Conservation (phyloP, 2,888 invertebrate genomes). For the Aphodius sticticus region DNA sequence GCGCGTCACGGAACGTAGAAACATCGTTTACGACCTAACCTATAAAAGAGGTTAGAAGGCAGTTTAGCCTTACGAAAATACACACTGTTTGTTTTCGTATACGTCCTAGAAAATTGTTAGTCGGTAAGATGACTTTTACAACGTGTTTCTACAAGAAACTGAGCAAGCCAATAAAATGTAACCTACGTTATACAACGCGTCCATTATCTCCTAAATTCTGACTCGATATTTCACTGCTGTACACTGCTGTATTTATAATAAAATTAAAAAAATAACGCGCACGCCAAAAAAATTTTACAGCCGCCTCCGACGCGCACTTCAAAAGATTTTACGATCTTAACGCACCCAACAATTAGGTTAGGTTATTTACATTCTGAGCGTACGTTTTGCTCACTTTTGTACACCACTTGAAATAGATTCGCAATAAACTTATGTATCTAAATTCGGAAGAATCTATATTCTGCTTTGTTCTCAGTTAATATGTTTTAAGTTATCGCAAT, state of each 20-base stretch:
- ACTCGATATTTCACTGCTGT: background rate
- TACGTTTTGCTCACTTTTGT: background rate
- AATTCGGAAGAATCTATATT: no score
- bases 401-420: background rate
- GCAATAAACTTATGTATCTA: background rate
- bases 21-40: background rate
- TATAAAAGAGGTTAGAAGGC: background rate
- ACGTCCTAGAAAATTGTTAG: no score
- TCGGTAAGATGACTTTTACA: no score
- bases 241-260: background rate
- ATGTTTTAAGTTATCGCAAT: no score
- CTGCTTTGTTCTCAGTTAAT: no score
- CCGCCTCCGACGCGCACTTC: background rate
- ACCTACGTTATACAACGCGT: background rate
- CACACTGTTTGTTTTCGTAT: no score
- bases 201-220: background rate
- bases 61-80: no score
- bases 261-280: background rate
- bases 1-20: background rate
- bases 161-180: background rate
- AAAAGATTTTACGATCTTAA: background rate
- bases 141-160: no score
- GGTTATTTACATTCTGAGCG: background rate
- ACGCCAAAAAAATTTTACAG: background rate
- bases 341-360: background rate